These are phyloP conservation scores for Anisognathus igniventris DNA, from an alignment of 2,797 vertebrate species.

Conservation along the genomic window DNA sequence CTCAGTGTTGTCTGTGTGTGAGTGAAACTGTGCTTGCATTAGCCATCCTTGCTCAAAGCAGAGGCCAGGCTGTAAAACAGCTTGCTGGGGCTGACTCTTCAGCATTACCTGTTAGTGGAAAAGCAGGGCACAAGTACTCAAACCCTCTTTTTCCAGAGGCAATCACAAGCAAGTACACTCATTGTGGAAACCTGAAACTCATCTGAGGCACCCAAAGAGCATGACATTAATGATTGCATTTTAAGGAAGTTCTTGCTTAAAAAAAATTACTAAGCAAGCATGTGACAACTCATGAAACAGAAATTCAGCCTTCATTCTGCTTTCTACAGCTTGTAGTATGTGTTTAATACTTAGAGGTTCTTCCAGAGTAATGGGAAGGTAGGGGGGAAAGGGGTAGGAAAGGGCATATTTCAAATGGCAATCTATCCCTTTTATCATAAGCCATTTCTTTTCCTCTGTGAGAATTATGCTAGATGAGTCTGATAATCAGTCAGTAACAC, in stretches of 20 bases:
- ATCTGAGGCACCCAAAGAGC: not conserved
- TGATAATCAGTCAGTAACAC: not conserved
- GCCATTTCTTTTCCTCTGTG: not conserved
- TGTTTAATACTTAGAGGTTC: not conserved
- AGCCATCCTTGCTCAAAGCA: not conserved
- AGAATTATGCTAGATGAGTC: not conserved
- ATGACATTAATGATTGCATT: not conserved
- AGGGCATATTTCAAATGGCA: not conserved
- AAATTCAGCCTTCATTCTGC: not conserved
- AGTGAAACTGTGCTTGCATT: not conserved
- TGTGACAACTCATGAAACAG: not conserved
- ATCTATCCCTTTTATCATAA: not conserved
- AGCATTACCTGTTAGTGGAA: not conserved
- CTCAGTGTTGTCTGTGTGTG: not conserved
- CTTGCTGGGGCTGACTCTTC: not conserved
- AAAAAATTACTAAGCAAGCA: not conserved
- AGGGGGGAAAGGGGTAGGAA: fast-evolving
- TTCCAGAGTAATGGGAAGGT: not conserved
- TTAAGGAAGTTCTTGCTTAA: not conserved
- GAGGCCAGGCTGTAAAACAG: not conserved
- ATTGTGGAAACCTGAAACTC: not conserved
- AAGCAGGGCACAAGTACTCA: not conserved
- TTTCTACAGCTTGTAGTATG: not conserved
- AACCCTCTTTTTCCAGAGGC: not conserved
- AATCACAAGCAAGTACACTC: not conserved